Evolutionary conservation across 2,888 invertebrate genomes (phyloP), one percentile per base, ranked within the genome.

Genomic region (Erannis defoliaria): DNA sequence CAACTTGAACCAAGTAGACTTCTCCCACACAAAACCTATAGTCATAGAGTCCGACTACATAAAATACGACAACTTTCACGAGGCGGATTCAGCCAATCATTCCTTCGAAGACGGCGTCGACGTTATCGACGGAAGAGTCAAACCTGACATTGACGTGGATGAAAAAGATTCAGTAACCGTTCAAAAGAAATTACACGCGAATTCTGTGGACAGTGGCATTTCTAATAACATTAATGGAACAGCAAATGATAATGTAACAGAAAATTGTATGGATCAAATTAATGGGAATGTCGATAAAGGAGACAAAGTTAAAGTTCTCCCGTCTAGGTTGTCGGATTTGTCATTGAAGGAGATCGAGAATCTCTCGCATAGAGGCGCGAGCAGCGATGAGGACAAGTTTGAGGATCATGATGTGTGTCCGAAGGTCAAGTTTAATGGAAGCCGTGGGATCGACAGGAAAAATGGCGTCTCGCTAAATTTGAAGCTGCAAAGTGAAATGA

Each of bases 171-270:
- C 18, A 14, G 78, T 8, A 5, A 78, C 77, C 10, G 70, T 31
- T 19, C 79, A 81, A 48, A 89, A 89, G 67, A 91, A 89, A 76
- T 51, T 77, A 29, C 88, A 92, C 57, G 88, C 84, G 0, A 91
- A 90, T 57, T 91, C 91, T 0, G 88, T 92, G 0, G 92, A 93
- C 62, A 93, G 92, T 51, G 92, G 92, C 5, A 90, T 93, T 68
- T 89, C 90, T 0, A 85, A 72, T 51, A 90, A 90, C 63, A 80
- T 86, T 2, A 89, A 86, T 31, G 80, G 82, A 10, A 73, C 68
- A n/a, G 80, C 80, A 0, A 81, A 77, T 29, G 74, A 71, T 40
- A 73, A 71, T 12, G 53, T 50, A 10, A 31, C 29, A 1, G 81
- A 80, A 29, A 64, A 67, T 10, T 51, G 50, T 4, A 37, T 54